These are phyloP conservation scores for Amphiduros pacificus DNA, from an alignment of 2,888 invertebrate species.

Conservation along the genomic window DNA sequence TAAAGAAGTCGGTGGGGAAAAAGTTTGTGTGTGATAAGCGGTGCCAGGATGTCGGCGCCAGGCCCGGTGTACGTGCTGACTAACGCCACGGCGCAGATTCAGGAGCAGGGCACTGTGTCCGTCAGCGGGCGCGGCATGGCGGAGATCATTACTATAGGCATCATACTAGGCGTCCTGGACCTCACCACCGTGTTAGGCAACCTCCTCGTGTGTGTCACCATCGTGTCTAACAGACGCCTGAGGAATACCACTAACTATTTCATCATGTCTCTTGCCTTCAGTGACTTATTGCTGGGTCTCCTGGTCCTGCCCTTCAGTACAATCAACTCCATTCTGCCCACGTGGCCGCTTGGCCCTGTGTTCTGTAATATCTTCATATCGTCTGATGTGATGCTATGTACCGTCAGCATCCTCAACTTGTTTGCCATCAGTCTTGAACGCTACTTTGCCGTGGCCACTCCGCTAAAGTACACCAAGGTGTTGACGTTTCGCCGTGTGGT, in stretches of 20 bases:
- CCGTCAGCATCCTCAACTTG: constrained; percentile 17
- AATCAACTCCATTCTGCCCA: constrained; percentile 5
- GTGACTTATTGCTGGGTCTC: constrained; percentile 16
- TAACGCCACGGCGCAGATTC: too few species aligned
- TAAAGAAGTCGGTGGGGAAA: too few species aligned
- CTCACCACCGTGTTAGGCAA: constrained; percentile 13
- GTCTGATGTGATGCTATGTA: constrained; percentile 16
- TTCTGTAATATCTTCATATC: constrained; percentile 20
- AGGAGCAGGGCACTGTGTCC: too few species aligned
- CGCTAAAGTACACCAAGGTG: constrained; percentile 4
- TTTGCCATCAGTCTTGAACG: constrained; percentile 21
- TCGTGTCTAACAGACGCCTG: constrained; percentile 7
- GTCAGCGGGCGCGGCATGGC: too few species aligned
- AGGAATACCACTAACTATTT: constrained; percentile 15
- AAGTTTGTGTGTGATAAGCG: too few species aligned
- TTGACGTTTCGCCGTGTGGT: constrained; percentile 5
- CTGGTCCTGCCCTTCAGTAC: constrained; percentile 16
- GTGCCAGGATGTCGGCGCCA: too few species aligned
- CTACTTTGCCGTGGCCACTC: constrained; percentile 16
- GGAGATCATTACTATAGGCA: constrained; percentile 8
- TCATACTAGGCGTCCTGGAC: constrained; percentile 8
- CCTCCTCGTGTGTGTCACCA: constrained; percentile 13
- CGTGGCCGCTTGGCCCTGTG: constrained; percentile 13
- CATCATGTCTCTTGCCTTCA: constrained; percentile 10
- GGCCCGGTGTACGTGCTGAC: too few species aligned